A percentile compares a stretch with the other conserved stretches of the same genome.
phyloP scores from a whole-genome alignment of 2,113 vertebrate species.

The Anoura caudifer region DNA sequence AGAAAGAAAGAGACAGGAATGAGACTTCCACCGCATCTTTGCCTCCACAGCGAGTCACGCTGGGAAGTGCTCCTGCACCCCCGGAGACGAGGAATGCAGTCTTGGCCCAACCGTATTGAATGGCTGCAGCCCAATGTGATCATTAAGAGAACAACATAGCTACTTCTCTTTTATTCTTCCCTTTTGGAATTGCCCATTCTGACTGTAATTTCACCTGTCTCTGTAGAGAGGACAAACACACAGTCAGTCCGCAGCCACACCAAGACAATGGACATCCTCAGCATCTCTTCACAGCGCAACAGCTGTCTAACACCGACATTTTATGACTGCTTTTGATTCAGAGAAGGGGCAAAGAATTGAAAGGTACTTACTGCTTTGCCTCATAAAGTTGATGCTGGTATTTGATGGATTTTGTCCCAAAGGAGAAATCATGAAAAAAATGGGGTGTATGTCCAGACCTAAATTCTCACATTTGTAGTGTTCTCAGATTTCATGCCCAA shows the following conservation, averaged over 20 bases:
- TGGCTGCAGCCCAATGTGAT: background rate
- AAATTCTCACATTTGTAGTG: background rate
- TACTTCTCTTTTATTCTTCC: background rate
- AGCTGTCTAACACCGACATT: background rate
- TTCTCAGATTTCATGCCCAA: background rate
- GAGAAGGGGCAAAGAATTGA: background rate
- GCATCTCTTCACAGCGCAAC: background rate
- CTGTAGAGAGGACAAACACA: background rate
- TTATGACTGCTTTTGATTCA: background rate
- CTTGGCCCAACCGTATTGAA: background rate
- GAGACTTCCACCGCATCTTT: background rate
- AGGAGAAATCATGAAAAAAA: background rate
- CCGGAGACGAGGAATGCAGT: background rate
- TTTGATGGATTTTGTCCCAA: background rate
- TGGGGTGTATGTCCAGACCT: background rate
- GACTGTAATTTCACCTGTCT: background rate
- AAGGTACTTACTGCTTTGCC: background rate
- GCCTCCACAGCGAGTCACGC: background rate
- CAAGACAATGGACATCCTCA: background rate
- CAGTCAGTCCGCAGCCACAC: background rate
- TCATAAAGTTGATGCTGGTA: background rate
- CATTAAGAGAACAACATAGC: background rate
- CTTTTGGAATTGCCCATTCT: background rate
- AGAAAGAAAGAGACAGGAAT: slow-evolving; percentile 23
- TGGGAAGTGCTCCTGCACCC: background rate